phyloP scores from a whole-genome alignment of 2,113 vertebrate genomes.

The Agelaius tricolor region DNA sequence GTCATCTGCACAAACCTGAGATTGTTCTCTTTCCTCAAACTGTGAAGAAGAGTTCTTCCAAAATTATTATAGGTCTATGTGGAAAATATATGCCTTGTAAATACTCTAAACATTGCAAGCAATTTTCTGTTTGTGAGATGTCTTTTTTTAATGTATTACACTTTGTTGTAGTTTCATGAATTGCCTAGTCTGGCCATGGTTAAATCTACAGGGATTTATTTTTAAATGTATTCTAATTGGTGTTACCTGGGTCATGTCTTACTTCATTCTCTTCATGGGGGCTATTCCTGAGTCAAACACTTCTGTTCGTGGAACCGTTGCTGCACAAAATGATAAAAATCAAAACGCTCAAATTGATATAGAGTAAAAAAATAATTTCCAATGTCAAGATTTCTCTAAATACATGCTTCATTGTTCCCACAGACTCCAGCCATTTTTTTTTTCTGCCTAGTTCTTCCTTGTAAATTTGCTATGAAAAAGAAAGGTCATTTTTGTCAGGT shows the following conservation, averaged over 20 bases:
- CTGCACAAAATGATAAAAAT: not conserved
- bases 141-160: not conserved
- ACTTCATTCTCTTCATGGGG: not conserved
- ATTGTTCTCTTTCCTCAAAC: not conserved
- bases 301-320: accelerated
- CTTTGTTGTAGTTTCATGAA: not conserved
- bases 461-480: not conserved
- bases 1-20: not conserved
- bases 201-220: not conserved
- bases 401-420: not conserved
- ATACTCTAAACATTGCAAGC: not conserved
- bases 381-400: not conserved
- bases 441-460: not conserved
- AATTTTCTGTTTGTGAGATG: not conserved
- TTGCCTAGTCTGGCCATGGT: not conserved
- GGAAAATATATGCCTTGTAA: not conserved
- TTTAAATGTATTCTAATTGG: not conserved
- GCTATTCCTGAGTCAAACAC: not conserved
- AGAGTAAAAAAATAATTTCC: not conserved
- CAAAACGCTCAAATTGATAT: not conserved
- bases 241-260: not conserved
- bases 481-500: not conserved
- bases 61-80: not conserved
- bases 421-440: not conserved
- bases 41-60: not conserved